Percentiles rank a stretch among this genome's conserved stretches.
phyloP scores from a whole-genome alignment of 64 coral and sea anemone genomes.

The Catalaphyllia jardinei region DNA sequence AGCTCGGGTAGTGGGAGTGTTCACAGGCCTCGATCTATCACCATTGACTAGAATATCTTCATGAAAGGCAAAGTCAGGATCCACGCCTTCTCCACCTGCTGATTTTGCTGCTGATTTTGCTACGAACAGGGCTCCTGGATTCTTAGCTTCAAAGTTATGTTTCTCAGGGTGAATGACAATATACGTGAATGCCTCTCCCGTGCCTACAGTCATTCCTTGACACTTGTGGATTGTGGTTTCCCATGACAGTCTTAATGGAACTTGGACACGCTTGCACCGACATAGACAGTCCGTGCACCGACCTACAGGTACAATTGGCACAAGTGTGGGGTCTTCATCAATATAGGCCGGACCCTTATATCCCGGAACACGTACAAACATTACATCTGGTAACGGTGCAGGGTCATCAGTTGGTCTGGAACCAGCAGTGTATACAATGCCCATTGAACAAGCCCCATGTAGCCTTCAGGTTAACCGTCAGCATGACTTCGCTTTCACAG shows the following conservation, averaged over 20 bases:
- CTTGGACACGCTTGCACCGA: conserved; percentile 20
- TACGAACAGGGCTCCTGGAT: conserved; percentile 46
- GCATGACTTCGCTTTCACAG: too few relatives aligned
- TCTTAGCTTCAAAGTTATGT: conserved; percentile 52
- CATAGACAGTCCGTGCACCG: conserved; percentile 8
- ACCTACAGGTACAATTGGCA: conserved; percentile 55
- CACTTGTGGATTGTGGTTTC: conserved; percentile 49
- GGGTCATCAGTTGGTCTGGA: not conserved
- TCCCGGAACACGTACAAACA: conserved; percentile 30
- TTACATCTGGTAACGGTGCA: conserved; percentile 18
- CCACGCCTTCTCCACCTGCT: conserved; percentile 1
- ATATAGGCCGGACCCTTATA: conserved; percentile 50
- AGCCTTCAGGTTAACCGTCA: too few relatives aligned
- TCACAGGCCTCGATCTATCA: not conserved
- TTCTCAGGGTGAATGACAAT: conserved; percentile 42
- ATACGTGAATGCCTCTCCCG: conserved; percentile 6
- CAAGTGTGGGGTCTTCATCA: not conserved
- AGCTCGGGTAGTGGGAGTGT: conserved; percentile 28
- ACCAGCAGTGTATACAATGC: conserved; percentile 25
- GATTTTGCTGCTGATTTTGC: not conserved
- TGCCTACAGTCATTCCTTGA: conserved; percentile 7
- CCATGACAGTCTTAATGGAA: conserved; percentile 50
- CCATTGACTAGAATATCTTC: not conserved
- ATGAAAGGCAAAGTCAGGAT: conserved; percentile 57
- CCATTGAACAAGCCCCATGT: conserved; percentile 20